These are phyloP conservation scores for Coturnix japonica DNA, from an alignment of 2,113 vertebrate species.

Conservation along the genomic window DNA sequence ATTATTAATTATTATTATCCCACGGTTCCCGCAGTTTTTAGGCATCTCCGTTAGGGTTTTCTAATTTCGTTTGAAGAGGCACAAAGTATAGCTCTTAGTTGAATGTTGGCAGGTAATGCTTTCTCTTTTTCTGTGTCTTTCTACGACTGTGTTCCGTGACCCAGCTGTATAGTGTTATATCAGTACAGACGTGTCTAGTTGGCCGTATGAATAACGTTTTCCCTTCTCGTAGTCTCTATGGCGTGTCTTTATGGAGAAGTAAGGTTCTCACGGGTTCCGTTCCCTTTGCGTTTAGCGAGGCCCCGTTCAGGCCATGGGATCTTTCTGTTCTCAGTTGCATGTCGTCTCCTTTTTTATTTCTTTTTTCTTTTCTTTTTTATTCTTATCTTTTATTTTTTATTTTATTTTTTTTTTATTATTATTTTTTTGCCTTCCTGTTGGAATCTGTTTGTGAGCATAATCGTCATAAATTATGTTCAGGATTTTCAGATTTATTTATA, in stretches of 20 bases:
- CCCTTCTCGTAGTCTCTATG: constrained; percentile 90
- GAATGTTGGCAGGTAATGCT: constrained; percentile 89
- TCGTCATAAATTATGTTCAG: constrained; percentile 91
- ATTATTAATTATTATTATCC: constrained; percentile 71
- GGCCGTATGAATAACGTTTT: constrained; percentile 90
- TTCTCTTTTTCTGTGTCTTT: constrained; percentile 96
- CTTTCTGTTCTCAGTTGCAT: constrained; percentile 96
- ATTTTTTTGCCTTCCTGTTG: constrained; percentile 73
- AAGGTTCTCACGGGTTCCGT: constrained; percentile 86
- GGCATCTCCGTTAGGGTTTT: constrained; percentile 77
- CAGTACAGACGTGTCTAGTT: constrained; percentile 93
- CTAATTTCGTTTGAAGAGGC: constrained; percentile 83
- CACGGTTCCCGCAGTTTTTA: constrained; percentile 77
- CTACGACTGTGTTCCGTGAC: constrained; percentile 97
- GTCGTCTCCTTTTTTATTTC: constrained; percentile 79
- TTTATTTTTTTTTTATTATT: constrained; percentile 26
- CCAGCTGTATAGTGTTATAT: constrained; percentile 98
- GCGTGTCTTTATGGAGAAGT: constrained; percentile 91
- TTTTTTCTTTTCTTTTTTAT: constrained; percentile 66
- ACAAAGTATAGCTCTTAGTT: constrained; percentile 92
- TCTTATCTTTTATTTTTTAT: constrained; percentile 10
- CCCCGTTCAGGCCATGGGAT: constrained; percentile 87
- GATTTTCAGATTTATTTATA: constrained; percentile 98
- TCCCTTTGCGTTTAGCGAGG: constrained; percentile 85
- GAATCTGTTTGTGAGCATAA: constrained; percentile 92